Evolutionary conservation across 2,113 vertebrate species (phyloP), one percentile per base, ranked within the genome.

Genomic region (Pungitius pungitius): DNA sequence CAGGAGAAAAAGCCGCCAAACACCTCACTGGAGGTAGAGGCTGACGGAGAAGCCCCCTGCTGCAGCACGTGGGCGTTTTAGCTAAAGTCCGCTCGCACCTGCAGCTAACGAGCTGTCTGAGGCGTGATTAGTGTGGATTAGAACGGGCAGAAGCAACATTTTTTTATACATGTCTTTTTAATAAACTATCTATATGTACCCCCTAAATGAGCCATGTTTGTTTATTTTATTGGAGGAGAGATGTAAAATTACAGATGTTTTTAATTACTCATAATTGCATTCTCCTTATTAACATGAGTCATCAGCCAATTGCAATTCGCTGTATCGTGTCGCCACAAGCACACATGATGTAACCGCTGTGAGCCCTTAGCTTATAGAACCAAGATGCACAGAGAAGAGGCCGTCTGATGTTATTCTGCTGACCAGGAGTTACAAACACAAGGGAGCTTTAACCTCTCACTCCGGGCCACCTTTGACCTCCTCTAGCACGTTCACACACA

Each of bases 361-460:
- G 5, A 55, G n/a, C 20, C 52, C 20, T n/a, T 12, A 35, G 10
- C 35, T 26, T 45, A 14, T 4, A 33, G 12, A 74, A 65, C 69
- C 75, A 75, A 77, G 57, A 51, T 4, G 9, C 12, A 64, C 43
- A 63, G 1, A 74, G 45, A 61, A 59, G 47, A 78, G 42, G 15
- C 54, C 8, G 30, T 63, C 51, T 57, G 40, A 74, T 35, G 68
- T 57, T 66, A 14, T 35, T 66, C 37, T 63, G 58, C 73, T 81
- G 69, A 80, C 79, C 55, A 78, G 40, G 71, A 59, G 66, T 74
- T 33, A 45, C 65, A 73, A 82, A 66, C 64, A 26, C 45, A 63
- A 42, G 15, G 61, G 55, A 45, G 66, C 51, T 17, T 45, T 82
- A 73, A 84, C 81, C 88, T 81, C 30, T 66, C 39, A 30, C 3